phyloP scores from a whole-genome alignment of 2,888 invertebrate genomes.

The Anaspis maculata region DNA sequence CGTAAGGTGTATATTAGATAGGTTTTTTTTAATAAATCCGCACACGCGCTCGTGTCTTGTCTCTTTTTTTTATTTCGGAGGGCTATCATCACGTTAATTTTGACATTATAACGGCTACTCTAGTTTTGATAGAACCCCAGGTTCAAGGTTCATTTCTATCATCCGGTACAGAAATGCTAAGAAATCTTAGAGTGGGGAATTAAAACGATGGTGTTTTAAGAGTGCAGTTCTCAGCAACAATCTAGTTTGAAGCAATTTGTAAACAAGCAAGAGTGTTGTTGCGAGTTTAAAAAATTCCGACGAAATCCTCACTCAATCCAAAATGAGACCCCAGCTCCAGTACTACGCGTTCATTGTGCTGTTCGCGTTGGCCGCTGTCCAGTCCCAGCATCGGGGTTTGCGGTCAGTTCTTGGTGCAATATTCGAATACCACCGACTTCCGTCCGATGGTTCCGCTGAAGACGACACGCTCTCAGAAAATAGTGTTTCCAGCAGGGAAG shows the following conservation, averaged over 20 bases:
- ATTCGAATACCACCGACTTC: slow-evolving; percentile 11
- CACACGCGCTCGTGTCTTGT: too few species aligned
- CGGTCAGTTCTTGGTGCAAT: slow-evolving; percentile 32
- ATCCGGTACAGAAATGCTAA: slow-evolving; percentile 40
- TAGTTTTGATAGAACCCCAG: slow-evolving; percentile 40
- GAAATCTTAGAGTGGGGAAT: slow-evolving; percentile 38
- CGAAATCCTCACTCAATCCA: too few species aligned
- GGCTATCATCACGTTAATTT: too few species aligned
- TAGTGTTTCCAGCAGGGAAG: slow-evolving; percentile 22
- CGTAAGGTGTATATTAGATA: too few species aligned
- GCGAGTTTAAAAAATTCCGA: slow-evolving; percentile 15
- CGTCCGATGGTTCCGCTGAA: slow-evolving; percentile 8
- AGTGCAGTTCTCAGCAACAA: slow-evolving; percentile 34
- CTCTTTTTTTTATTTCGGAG: too few species aligned
- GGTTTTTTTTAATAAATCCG: too few species aligned
- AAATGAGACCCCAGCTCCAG: too few species aligned
- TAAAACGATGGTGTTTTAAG: slow-evolving; percentile 37
- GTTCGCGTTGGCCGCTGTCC: slow-evolving; percentile 19
- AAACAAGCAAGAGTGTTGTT: slow-evolving; percentile 29
- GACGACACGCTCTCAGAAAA: slow-evolving; percentile 27
- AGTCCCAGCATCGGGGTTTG: slow-evolving; percentile 17
- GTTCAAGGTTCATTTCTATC: slow-evolving; percentile 44
- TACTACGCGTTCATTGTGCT: slow-evolving; percentile 18
- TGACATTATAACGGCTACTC: slow-evolving; percentile 22
- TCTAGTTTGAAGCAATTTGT: slow-evolving; percentile 29